phyloP scores from a whole-genome alignment of 35 echinoderm and acorn worm species.

The Lytechinus pictus region DNA sequence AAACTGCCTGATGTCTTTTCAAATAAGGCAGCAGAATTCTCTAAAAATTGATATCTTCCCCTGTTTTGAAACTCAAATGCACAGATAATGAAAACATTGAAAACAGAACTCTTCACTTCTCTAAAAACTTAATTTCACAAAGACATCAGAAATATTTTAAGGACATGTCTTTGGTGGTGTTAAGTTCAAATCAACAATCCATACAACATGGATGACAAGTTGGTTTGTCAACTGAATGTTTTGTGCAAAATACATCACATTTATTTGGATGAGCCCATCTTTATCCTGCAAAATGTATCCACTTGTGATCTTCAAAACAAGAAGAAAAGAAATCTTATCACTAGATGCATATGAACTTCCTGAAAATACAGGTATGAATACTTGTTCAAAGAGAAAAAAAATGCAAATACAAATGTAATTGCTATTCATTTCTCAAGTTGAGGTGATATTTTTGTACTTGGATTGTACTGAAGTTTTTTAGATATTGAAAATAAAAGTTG shows the following conservation, averaged over 20 bases:
- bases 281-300: neutral
- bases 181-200: neutral
- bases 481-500: neutral
- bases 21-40: no score
- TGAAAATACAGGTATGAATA: neutral
- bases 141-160: neutral
- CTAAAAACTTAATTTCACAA: neutral
- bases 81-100: no score
- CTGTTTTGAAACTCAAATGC: no score
- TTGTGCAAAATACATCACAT: neutral
- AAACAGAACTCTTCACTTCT: no score
- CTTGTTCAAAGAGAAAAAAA: neutral
- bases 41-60: no score
- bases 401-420: neutral
- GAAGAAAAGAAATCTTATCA: no score
- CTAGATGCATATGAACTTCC: neutral
- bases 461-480: neutral
- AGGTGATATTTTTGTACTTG: neutral
- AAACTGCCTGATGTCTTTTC: no score
- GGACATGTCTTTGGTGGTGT: neutral
- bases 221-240: neutral
- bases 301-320: no score
- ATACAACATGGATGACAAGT: neutral
- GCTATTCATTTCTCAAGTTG: neutral
- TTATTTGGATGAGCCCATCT: neutral